Evolutionary conservation across 2,113 vertebrate species (phyloP), one percentile per base, ranked within the genome.

Genomic region (Tricholaema leucomelas): DNA sequence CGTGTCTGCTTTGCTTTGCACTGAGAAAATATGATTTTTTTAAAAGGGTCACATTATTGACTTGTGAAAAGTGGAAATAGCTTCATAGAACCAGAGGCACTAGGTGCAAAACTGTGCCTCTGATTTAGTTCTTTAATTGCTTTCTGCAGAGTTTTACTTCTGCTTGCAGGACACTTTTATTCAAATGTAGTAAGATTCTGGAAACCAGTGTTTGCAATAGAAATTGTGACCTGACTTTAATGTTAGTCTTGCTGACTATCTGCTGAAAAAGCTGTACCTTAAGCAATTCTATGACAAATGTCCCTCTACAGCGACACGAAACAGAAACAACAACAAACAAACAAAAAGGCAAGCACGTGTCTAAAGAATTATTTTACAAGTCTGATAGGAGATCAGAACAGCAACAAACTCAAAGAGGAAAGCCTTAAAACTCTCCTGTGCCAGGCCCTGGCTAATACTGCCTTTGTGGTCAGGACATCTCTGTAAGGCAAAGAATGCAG

Each of bases 171-270:
- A 17, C 64, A 63, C 80, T 88, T 69, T 90, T 82, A 74, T 79
- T 69, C 28, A 67, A 60, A 35, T 24, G 36, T 48, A 55, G 35
- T 50, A 55, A 73, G 42, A 46, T 40, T 60, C 24, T 35, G 69
- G 84, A 90, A 91, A 88, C 76, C 36, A 5, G 63, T 48, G 69
- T 90, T 87, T 83, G 80, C 87, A 73, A 76, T 91, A 61, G 76
- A 91, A 95, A 91, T 73, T 88, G 65, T 91, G 65, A 91, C 54
- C 55, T 81, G 81, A 87, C 86, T 93, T 85, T 30, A 50, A 63
- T 61, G 33, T 40, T 76, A 80, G 72, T 46, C 64, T 94, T 88
- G 64, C 73, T 85, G 75, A 74, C 23, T 54, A 33, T 20, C 76
- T 74, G 40, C 60, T 88, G 74, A 73, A 94, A 92, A 87, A 88